Base-by-base conservation (phyloP, 2,888 invertebrate genomes). In the Tiliacea aurago region DNA sequence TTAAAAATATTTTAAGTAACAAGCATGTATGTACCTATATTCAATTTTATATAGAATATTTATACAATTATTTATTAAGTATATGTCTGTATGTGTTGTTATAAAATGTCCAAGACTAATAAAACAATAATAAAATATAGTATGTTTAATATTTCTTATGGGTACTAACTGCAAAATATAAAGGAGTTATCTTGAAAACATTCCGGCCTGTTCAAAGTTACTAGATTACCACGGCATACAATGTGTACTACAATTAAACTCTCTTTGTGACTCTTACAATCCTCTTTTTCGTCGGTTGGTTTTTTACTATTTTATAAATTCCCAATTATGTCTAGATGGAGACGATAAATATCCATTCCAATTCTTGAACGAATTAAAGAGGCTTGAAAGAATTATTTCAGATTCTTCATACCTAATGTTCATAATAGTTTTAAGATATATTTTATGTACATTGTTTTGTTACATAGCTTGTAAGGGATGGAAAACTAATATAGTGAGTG, bases 381-480 rank as follows among this genome's bases (percentile, higher is more conserved):
- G 84, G 85, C 74, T 88, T 86, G 76, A 58, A 80, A 83, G 78
- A 83, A 84, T 72, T 78, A 83, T 82, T 81, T 73, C 84, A 81
- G 73, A 79, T 85, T 84, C 70, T 86, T 90, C 87, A 87, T 84
- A 86, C 83, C 88, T 86, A 84, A 87, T 71, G 83, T 91, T 90
- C 83, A 76, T 79, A 83, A 88, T 91, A 91, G 88, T 91, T 91
- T 82, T 92, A 91, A 91, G 90, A 83, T 75, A 89, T 87, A 90
- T 88, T 88, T 87, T 89, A 89, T 86, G 86, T 86, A 81, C 81
- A 87, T 87, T 87, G 86, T 90, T 92, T 90, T 87, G 88, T 93
- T 92, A 90, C 82, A 88, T 94, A 94, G 90, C 91, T 91, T 79
- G 63, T 95, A 94, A 94, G 93, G 88, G 89, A 90, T 88, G 87